Evolutionary conservation across 2,113 vertebrate species (phyloP).

Genomic region (Notechis scutatus): DNA sequence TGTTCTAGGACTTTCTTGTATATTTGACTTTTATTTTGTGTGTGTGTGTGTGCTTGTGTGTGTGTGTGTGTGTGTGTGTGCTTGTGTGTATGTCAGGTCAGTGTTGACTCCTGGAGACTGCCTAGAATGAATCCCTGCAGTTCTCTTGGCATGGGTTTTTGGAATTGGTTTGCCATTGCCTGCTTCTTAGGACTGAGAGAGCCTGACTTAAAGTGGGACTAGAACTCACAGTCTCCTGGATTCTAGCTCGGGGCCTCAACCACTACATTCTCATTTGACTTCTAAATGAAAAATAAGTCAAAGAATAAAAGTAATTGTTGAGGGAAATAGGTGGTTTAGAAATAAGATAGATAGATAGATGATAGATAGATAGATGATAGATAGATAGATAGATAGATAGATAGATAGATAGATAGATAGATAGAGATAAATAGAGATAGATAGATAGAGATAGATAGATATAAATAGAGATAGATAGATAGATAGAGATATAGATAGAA

Average conservation of each 20-base stretch:
- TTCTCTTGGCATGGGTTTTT: neutral
- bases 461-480: no score
- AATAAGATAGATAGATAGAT: no score
- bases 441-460: no score
- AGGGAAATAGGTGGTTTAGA: neutral
- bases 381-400: no score
- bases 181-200: neutral
- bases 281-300: neutral
- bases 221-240: neutral
- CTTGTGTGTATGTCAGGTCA: neutral
- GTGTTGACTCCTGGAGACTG: neutral
- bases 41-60: no score
- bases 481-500: no score
- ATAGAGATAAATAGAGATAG: no score
- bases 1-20: neutral
- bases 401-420: no score
- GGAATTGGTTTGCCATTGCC: neutral
- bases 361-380: no score
- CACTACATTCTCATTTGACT: neutral
- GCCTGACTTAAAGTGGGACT: neutral
- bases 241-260: neutral
- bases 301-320: neutral
- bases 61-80: no score
- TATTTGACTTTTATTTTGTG: neutral
- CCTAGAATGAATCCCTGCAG: neutral